These are phyloP conservation scores for Chinchilla lanigera DNA, from an alignment of 2,113 vertebrate species.

Conservation along the genomic window DNA sequence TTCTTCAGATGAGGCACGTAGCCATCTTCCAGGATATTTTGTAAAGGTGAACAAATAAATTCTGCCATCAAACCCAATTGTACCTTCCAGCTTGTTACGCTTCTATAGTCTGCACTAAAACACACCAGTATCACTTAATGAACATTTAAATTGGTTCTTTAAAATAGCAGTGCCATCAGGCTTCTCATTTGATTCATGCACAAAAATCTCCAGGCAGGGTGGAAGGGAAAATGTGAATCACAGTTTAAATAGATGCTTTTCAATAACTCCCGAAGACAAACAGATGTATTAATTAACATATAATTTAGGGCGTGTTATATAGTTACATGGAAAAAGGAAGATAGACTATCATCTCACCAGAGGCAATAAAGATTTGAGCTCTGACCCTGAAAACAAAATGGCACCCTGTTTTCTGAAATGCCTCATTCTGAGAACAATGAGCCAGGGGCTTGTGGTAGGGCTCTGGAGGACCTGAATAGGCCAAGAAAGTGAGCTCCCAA, in stretches of 20 bases:
- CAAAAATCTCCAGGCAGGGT: conserved; percentile 71
- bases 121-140: conserved; percentile 62
- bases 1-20: neutral
- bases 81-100: conserved; percentile 38
- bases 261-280: conserved; percentile 69
- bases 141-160: conserved; percentile 75
- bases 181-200: conserved; percentile 69
- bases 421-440: conserved; percentile 42
- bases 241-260: conserved; percentile 77
- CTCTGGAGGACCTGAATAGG: neutral
- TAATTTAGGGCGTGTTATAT: conserved; percentile 65
- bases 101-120: conserved; percentile 61
- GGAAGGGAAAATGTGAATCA: conserved; percentile 79
- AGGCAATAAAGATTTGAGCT: conserved; percentile 50
- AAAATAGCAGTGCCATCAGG: conserved; percentile 73
- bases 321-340: conserved; percentile 49
- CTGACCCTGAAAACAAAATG: conserved; percentile 39
- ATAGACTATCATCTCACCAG: conserved; percentile 58
- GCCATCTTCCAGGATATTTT: conserved; percentile 8
- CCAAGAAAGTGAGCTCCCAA: conserved; percentile 27
- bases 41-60: conserved; percentile 42
- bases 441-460: neutral
- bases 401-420: conserved; percentile 58
- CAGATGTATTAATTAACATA: conserved; percentile 79
- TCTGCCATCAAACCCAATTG: conserved; percentile 32